These are phyloP conservation scores for Alligator mississippiensis DNA, from an alignment of 2,113 vertebrate species.

Conservation along the genomic window DNA sequence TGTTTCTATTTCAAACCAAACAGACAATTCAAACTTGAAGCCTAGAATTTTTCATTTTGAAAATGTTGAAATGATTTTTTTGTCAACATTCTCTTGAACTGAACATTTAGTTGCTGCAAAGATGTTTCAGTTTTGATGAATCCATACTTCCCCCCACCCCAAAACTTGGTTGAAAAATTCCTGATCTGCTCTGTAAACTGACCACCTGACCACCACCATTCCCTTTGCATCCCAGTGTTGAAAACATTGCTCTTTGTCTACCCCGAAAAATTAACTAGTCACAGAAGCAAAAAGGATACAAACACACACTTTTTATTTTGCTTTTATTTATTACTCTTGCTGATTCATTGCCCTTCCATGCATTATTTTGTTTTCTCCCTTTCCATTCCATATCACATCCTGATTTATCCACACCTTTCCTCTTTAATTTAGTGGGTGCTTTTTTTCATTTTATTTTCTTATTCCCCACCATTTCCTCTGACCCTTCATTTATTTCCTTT, in stretches of 20 bases:
- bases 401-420: background rate
- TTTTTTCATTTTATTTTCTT: background rate
- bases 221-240: background rate
- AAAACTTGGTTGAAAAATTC: too few relatives aligned
- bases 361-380: background rate
- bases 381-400: background rate
- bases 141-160: too few relatives aligned
- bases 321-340: background rate
- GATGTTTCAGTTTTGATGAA: too few relatives aligned
- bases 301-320: background rate
- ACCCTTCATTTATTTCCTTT: background rate
- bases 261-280: background rate
- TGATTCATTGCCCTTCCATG: background rate
- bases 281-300: background rate
- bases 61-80: too few relatives aligned
- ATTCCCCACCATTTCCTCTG: background rate
- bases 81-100: too few relatives aligned
- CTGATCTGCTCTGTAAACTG: too few relatives aligned
- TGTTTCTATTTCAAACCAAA: too few relatives aligned
- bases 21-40: too few relatives aligned
- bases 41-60: too few relatives aligned
- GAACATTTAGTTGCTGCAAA: too few relatives aligned
- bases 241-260: background rate
- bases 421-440: accelerated
- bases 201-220: too few relatives aligned